Base-by-base conservation (phyloP, 1,140 invertebrate genomes). In the Drepana arcuata region DNA sequence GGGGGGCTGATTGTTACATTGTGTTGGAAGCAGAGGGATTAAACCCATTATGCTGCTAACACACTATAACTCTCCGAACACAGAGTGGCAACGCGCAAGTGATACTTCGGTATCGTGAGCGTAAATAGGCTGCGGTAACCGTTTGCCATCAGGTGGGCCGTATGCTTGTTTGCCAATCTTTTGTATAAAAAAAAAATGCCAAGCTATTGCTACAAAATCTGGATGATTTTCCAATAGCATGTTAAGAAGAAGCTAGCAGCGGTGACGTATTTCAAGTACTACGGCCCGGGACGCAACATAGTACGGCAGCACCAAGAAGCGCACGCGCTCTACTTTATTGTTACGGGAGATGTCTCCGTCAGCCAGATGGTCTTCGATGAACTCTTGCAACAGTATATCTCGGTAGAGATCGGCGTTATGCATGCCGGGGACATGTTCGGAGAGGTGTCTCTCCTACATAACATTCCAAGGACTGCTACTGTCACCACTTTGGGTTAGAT, bases 391-490 rank as follows among this genome's bases (percentile, higher is more conserved):
- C 60, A 84, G 37, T 63, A 74, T n/a, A 71, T 87, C n/a, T 64
- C 78, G 1, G 54, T 79, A 7, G 72, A 81, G 1, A 37, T 81
- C 1, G 79, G 72, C 1, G 53, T 46, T n/a, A 71, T 81, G 65
- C 61, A 65, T 15, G 11, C 75, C 1, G 88, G 88, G 0, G 86
- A 87, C 30, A 86, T 87, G 71, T 89, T 90, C 48, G 89, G 88
- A 0, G 87, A 89, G 54, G 82, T 88, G 10, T 86, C 87, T n/a
- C 54, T 90, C 12, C 53, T 90, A 12, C 87, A 89, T 40, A 77
- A 80, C 7, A 82, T 88, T 30, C 74, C 79, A 7, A 82, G 89
- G 48, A 84, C 85, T 12, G 83, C 85, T 1, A 88, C 88, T 2
- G 82, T 86, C 27, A 79, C 80, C 7, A 86, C 85, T 14, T 68